Conservation (phyloP, 2,888 invertebrate genomes). For the Oligia strigilis region DNA sequence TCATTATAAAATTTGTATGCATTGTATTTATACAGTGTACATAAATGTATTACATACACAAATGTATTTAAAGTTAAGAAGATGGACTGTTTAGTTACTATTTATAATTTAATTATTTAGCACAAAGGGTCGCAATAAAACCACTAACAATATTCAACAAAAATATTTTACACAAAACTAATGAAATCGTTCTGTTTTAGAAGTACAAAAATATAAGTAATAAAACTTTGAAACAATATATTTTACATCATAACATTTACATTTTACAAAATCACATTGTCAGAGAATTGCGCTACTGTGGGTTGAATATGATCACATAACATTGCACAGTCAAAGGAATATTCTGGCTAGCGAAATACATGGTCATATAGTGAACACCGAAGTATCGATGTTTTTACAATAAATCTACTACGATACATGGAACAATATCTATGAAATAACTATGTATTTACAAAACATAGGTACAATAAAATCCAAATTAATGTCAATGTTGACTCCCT, state of each 20-base stretch:
- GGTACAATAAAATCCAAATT: slow-evolving; percentile 40
- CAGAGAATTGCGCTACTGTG: slow-evolving; percentile 70
- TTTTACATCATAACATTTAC: slow-evolving; percentile 81
- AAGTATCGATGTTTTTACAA: slow-evolving; percentile 25
- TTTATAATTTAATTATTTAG: slow-evolving; percentile 56
- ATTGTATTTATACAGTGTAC: slow-evolving; percentile 50
- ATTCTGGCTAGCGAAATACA: slow-evolving; percentile 55
- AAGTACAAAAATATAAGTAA: slow-evolving; percentile 86
- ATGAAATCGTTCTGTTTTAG: slow-evolving; percentile 74
- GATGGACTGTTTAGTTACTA: slow-evolving; percentile 32
- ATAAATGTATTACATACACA: slow-evolving; percentile 58
- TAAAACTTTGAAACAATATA: slow-evolving; percentile 82
- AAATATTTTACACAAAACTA: slow-evolving; percentile 77
- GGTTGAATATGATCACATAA: slow-evolving; percentile 64
- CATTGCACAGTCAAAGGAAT: slow-evolving; percentile 52
- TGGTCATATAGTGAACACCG: slow-evolving; percentile 40
- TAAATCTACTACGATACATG: slow-evolving; percentile 43
- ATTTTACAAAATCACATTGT: slow-evolving; percentile 78
- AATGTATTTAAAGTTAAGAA: slow-evolving; percentile 43
- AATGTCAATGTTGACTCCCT: slow-evolving; percentile 24
- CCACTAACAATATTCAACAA: slow-evolving; percentile 76
- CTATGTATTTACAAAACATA: slow-evolving; percentile 58
- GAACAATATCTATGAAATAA: slow-evolving; percentile 50
- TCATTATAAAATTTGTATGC: slow-evolving; percentile 24
- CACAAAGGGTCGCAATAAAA: slow-evolving; percentile 70